Evolutionary conservation across 2,888 invertebrate species (phyloP), one percentile per base, ranked within the genome.

Genomic region (Incurvaria masculella): DNA sequence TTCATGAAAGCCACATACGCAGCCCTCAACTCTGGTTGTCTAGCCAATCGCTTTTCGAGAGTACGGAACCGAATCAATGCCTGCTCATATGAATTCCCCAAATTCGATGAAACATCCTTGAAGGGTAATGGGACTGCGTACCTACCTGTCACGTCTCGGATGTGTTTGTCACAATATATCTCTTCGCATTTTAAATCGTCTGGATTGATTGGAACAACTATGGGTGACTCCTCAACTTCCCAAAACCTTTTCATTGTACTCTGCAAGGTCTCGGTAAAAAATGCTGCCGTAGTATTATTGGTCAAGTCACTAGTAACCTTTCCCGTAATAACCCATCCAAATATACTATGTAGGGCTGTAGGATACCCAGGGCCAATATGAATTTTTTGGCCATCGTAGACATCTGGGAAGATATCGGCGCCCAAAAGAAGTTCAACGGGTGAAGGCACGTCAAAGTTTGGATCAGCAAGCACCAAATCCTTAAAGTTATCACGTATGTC

Each of bases 1-100:
- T 50, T 20, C 40, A 59, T 47, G 17, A 58, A 55, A 0, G 49
- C 41, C 8, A 42, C 27, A 39, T 59, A 57, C 2, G 17, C 33
- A 4, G 6, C 14, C 14, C 14, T 33, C 8, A 33, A 14, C 14
- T 6, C 14, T 4, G 33, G 33, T 33, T 33, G 33, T 14, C 11
- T 4, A 4, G 4, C 14, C 14, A 33, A n/a, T 4, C 33, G 33
- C 3, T n/a, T 8, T 14, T 33, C 33, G 11, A 33, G 14, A 3
- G 8, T 33, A 33, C 14, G 14, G 14, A 33, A 33, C 8, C 33
- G 33, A 14, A 3, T 8, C 33, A 33, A 11, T 6, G 33, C 33
- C 11, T 14, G 8, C 4, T 33, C 33, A 33, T 33, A 33, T 11
- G 33, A 33, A 4, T 33, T 8, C 11, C 33, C 33, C 3, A 33